Evolutionary conservation across 2,113 vertebrate genomes (phyloP).

Genomic region (Microtus montanus): DNA sequence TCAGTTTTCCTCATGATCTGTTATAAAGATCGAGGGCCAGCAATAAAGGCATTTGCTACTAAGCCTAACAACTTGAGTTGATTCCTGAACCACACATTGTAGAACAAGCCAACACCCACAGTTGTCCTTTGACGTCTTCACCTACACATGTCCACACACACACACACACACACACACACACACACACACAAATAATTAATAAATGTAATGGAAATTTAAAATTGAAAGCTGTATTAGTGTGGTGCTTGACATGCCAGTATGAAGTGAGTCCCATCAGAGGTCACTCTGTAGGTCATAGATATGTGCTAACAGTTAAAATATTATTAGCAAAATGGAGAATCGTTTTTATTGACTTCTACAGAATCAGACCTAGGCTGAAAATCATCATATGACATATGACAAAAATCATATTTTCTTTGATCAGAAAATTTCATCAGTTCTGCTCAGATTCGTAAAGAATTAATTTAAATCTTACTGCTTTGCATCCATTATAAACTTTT

Average conservation of each 20-base stretch:
- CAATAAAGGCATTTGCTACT: not conserved
- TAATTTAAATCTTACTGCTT: constrained; percentile 16
- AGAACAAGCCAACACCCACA: not conserved
- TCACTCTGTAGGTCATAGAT: not conserved
- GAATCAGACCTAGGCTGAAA: not conserved
- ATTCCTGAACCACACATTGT: not conserved
- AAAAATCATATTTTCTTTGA: not conserved
- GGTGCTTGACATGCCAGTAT: not conserved
- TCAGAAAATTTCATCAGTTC: not conserved
- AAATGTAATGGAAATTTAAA: not conserved
- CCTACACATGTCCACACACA: not conserved
- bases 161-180: not conserved
- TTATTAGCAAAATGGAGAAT: not conserved
- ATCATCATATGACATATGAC: not conserved
- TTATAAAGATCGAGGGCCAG: not conserved
- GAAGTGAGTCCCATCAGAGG: not conserved
- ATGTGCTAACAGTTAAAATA: not conserved
- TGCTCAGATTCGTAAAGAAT: not conserved
- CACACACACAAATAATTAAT: not conserved
- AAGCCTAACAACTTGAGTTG: not conserved
- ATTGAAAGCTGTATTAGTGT: not conserved
- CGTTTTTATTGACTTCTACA: not conserved
- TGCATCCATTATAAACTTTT: not conserved
- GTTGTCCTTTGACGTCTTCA: not conserved
- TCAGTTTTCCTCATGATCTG: constrained; percentile 17